Evolutionary conservation across 2,113 vertebrate species (phyloP), one percentile per base, ranked within the genome.

Genomic region (Peromyscus polionotus): DNA sequence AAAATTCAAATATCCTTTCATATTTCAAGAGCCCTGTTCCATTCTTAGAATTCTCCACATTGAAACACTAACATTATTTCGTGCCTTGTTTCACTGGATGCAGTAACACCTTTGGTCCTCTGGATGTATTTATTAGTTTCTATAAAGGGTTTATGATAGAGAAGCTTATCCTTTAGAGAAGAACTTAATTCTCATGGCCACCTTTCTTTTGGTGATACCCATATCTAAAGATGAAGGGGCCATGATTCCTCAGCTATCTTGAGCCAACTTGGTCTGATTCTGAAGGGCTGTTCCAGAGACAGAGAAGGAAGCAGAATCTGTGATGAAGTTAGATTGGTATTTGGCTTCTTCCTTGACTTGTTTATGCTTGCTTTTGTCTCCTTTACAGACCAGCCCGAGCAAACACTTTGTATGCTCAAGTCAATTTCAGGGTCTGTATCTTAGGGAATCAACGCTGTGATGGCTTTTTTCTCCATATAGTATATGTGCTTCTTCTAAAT

Each of bases 21-120:
- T n/a, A 81, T 91, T 70, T 95, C 4, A 73, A 84, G 54, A 68
- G 24, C 24, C 70, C n/a, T 93, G 59, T 61, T 94, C 63, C 84
- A 31, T 83, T 54, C 59, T 95, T 59, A 92, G n/a, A 88, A 63
- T 63, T 67, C 0, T 76, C 42, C 17, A 61, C 31, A 9, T 89
- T 89, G 65, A 94, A 86, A 83, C 13, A 68, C 16, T 54, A 31
- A 14, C 13, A 72, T 28, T 22, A 54, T 26, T 26, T 88, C 39
- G 88, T 92, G 48, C 70, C 31, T 48, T 86, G 12, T 81, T 90
- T 96, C 45, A 59, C 7, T 3, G 81, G 24, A 68, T 88, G 1
- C n/a, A 51, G 17, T 31, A 36, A 63, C 85, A 59, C 16, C 39
- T 75, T 88, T 67, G 59, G 1, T 24, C 70, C 20, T 61, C 36